A percentile compares a stretch with the other conserved stretches of the same genome.
phyloP scores from a whole-genome alignment of 2,113 vertebrate species.

The Platichthys stellatus region DNA sequence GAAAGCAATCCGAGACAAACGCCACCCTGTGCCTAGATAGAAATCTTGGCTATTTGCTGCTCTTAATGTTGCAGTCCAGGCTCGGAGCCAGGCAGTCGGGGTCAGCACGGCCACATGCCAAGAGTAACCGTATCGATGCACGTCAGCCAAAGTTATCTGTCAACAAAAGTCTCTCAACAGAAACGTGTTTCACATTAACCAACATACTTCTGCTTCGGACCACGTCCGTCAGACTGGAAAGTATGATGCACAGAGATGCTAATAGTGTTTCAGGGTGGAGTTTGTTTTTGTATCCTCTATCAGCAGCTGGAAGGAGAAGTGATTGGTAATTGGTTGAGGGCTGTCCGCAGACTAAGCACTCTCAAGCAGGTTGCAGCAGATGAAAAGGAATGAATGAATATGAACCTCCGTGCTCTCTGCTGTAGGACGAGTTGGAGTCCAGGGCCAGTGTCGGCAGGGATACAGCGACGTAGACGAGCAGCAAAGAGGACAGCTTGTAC shows the following conservation, averaged over 20 bases:
- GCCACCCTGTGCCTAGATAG: slow-evolving; percentile 64
- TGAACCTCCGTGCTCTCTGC: slow-evolving; percentile 87
- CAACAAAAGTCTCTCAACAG: slow-evolving; percentile 68
- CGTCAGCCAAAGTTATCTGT: slow-evolving; percentile 74
- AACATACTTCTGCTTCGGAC: slow-evolving; percentile 46
- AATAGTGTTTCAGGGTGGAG: slow-evolving; percentile 44
- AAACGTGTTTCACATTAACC: slow-evolving; percentile 74
- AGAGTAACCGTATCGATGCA: slow-evolving; percentile 71
- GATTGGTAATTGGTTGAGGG: slow-evolving; percentile 35
- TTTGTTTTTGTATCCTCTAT: slow-evolving; percentile 37
- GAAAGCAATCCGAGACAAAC: slow-evolving; percentile 68
- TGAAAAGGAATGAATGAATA: slow-evolving; percentile 40
- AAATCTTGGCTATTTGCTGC: slow-evolving; percentile 65
- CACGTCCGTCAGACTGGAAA: slow-evolving; percentile 64
- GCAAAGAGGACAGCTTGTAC: slow-evolving; percentile 88
- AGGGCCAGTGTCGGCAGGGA: slow-evolving; percentile 87
- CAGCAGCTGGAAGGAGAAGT: slow-evolving; percentile 37
- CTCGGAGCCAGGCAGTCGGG: slow-evolving; percentile 61
- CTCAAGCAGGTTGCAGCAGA: slow-evolving; percentile 27
- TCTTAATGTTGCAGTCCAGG: slow-evolving; percentile 65
- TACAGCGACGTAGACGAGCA: slow-evolving; percentile 90
- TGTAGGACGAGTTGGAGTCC: slow-evolving; percentile 86
- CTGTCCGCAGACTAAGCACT: slow-evolving; percentile 43
- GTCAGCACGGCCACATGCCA: slow-evolving; percentile 69
- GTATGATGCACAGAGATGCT: slow-evolving; percentile 58